Evolutionary conservation across 2,888 invertebrate species (phyloP), one percentile per base, ranked within the genome.

Genomic region (Drosophila acutilabella): DNA sequence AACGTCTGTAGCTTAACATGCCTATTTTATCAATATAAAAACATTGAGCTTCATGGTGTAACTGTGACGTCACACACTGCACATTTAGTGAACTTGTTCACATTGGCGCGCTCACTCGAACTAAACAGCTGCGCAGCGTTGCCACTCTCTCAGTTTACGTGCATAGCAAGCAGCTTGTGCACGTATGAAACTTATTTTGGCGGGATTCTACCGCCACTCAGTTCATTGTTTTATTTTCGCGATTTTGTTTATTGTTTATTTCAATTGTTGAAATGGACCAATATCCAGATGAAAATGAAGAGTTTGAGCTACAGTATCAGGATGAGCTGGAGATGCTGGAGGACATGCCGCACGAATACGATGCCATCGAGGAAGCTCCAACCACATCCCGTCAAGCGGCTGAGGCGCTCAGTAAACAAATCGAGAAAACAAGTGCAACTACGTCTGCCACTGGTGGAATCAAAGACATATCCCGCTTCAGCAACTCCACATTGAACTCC

Each of bases 271-370:
- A 54, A 62, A 86, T 86, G 89, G 89, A 91, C 74, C 91, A 93
- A 72, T 93, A 91, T 84, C 92, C 92, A 1, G 93, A 92, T 61
- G 91, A 92, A 62, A 94, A 95, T 76, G 95, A 95, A 76, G 95
- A 94, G 92, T 96, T 95, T 83, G 96, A 96, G 89, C 93, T 95
- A 54, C 94, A 94, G 93, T 95, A 96, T 80, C 94, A 94, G 41
- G 95, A 96, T 89, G 96, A 96, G 81, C 87, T 95, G 74, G 95
- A 95, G 80, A 91, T 95, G 90, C 87, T 95, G 38, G 93, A 93
- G 42, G 94, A 95, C 11, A 64, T 85, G 47, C 81, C 77, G 1
- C 66, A 75, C 6, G 80, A 81, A 51, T 76, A 66, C 13, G 73
- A 79, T 53, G 79, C 64, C 1, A 11, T 58, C 38, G 36, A 60